These are phyloP conservation scores for Noctua janthina DNA, from an alignment of 2,888 invertebrate species.

Conservation along the genomic window DNA sequence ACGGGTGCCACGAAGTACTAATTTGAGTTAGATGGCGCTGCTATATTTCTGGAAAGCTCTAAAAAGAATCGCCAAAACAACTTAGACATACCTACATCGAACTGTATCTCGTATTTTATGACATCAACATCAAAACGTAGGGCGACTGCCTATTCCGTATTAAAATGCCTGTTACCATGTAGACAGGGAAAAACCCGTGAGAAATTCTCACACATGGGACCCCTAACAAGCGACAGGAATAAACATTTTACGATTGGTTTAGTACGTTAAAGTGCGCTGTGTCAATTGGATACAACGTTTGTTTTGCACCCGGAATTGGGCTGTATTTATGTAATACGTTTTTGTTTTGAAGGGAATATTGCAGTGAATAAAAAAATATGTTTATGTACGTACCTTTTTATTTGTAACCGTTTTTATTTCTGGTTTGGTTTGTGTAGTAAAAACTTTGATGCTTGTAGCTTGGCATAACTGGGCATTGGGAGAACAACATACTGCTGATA, in stretches of 20 bases:
- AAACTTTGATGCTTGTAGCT: not conserved
- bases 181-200: conserved; percentile 46
- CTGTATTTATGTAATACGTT: conserved; percentile 26
- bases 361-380: conserved; percentile 17
- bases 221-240: conserved; percentile 63
- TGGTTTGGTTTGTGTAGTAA: conserved; percentile 10
- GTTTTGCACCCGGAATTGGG: conserved; percentile 36
- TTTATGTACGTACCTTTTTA: conserved; percentile 28
- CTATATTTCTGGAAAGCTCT: not conserved
- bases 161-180: conserved; percentile 51
- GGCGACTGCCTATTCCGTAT: conserved; percentile 40
- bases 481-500: not conserved
- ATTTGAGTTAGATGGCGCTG: not conserved
- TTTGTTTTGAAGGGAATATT: conserved; percentile 44
- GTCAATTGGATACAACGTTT: conserved; percentile 60
- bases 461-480: not conserved
- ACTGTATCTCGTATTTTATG: conserved; percentile 35
- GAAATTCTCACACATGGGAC: conserved; percentile 54
- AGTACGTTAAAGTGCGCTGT: conserved; percentile 39
- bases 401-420: conserved; percentile 2
- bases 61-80: not conserved
- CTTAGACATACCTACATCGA: not conserved
- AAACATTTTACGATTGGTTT: conserved; percentile 68
- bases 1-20: too few relatives aligned
- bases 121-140: conserved; percentile 40